Evolutionary conservation across 2,113 vertebrate genomes (phyloP), one percentile per base, ranked within the genome.

Genomic region (Cinclus cinclus): DNA sequence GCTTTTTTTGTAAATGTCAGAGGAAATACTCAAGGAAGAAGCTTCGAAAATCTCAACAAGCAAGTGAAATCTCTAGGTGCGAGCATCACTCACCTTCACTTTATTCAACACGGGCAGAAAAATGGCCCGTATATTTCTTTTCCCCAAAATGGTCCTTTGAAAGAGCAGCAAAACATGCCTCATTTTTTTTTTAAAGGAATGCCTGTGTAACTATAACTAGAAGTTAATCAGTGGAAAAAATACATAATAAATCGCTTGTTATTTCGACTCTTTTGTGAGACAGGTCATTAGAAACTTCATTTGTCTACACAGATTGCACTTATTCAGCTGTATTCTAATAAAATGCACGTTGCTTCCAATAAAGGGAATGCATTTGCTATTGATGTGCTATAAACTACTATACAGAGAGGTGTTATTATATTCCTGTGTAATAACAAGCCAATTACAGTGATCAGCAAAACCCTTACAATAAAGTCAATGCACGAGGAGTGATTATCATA

Each of bases 301-400:
- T 92, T 96, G 87, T 96, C 96, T 94, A 88, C 89, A 93, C 35
- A 89, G 89, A 95, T 95, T 95, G 77, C 64, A 97, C 92, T 96
- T 94, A 92, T 95, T 96, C 92, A 80, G 92, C 95, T 95, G 88
- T 96, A 95, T 96, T 97, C 92, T 96, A 97, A 95, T 95, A 93
- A 97, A 97, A 96, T 71, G 85, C 60, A 78, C 88, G 93, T 95
- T 92, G 89, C 87, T 95, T 89, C 81, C 89, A 97, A 96, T 97
- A 97, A 96, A 96, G 91, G 94, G 92, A 97, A 93, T 80, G 82
- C 74, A 87, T 97, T 97, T 94, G 68, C 96, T 96, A 96, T 97
- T 96, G 97, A 97, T 96, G 97, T 96, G 89, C 92, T 96, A 96
- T 96, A 95, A 96, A 97, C 87, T 95, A 94, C 93, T 91, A 96